Evolutionary conservation across 2,113 vertebrate genomes (phyloP), one percentile per base, ranked within the genome.

Genomic region (Aplodontia rufa): DNA sequence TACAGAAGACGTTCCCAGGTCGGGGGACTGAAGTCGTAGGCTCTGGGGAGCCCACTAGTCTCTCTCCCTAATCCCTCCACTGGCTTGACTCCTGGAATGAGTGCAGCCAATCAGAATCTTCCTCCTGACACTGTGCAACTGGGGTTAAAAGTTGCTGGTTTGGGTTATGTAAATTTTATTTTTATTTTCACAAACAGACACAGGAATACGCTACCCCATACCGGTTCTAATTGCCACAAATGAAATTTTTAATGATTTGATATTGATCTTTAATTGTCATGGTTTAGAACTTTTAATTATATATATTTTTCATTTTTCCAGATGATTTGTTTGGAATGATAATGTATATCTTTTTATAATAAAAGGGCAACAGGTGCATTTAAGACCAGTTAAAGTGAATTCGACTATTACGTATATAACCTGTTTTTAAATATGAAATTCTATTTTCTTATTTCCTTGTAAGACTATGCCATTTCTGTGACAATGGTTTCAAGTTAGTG

Each of bases 311-410:
- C 14, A 26, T 14, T 80, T 42, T 12, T 26, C 40, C 49, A 42
- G 78, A 72, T 24, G n/a, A 76, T 92, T 75, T 86, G 1, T 22
- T 86, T 86, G n/a, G 7, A 37, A 17, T 37, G 51, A 76, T 74
- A 64, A 64, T 94, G 14, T 17, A 58, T 84, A 74, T 72, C 12
- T 32, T 94, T 58, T 66, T 28, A 37, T 74, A 84, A 42, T 22
- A 79, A 79, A 91, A 64, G 42, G 40, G 0, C 24, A 53, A 60
- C 16, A 75, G 28, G 26, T 12, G 81, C 32, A 71, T 69, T 62
- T 86, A 51, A 22, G 90, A 51, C 47, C 88, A 80, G 26, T 72
- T 87, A 86, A 85, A 90, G 71, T 94, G 26, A 11, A 81, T 92
- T 94, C 86, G 5, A 32, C 6, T 71, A 1, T 62, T 86, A 74